These are phyloP conservation scores for Plecotus auritus DNA, from an alignment of 2,113 vertebrate genomes.

Conservation along the genomic window DNA sequence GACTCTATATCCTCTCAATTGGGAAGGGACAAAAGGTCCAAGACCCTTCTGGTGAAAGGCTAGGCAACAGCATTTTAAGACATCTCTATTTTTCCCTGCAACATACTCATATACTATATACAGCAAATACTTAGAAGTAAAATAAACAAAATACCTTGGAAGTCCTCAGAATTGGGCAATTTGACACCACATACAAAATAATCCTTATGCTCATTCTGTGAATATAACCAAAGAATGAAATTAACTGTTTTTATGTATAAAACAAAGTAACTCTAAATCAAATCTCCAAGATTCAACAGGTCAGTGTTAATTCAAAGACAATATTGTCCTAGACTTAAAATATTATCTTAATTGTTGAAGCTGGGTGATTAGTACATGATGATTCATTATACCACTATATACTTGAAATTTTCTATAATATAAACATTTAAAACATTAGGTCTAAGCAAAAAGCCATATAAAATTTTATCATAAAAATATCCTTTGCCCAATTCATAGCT, in stretches of 20 bases:
- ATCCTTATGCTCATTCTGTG: conserved; percentile 94
- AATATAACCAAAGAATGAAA: conserved; percentile 75
- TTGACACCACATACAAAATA: conserved; percentile 98
- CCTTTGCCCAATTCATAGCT: not conserved
- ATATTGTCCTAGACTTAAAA: not conserved
- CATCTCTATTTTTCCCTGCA: not conserved
- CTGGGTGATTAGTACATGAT: not conserved
- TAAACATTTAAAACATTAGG: not conserved
- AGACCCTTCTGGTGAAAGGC: not conserved
- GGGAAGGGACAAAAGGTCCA: not conserved
- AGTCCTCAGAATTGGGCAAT: conserved; percentile 99
- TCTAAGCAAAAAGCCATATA: conserved; percentile 6
- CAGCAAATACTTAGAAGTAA: conserved; percentile 10
- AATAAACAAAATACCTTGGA: conserved; percentile 90
- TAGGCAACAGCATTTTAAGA: conserved; percentile 10
- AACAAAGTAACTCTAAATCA: conserved; percentile 9
- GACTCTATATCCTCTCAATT: not conserved
- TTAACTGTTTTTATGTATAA: conserved; percentile 40
- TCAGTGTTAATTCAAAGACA: not conserved
- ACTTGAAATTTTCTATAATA: not conserved
- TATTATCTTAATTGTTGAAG: not conserved
- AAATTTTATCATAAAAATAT: conserved; percentile 9
- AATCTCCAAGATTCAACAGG: not conserved
- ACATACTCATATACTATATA: not conserved
- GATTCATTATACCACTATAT: not conserved